Evolutionary conservation across 2,797 vertebrate genomes (phyloP), one percentile per base, ranked within the genome.

Genomic region (Mycteria americana): DNA sequence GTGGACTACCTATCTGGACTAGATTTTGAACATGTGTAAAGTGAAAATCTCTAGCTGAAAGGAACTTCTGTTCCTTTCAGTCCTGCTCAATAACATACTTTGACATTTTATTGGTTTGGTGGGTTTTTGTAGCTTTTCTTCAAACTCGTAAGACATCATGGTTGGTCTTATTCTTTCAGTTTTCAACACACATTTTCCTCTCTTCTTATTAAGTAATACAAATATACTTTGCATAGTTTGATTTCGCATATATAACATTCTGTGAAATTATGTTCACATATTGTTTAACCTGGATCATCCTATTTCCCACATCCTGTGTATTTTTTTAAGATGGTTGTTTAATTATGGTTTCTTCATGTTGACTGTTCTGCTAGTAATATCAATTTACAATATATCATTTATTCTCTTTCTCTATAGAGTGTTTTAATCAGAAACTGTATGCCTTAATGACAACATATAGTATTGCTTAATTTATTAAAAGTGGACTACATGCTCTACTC

Each of bases 181-280:
- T 96, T 89, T 80, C 79, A 57, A 75, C 24, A 54, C 30, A 64
- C 65, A 81, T 75, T 94, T 86, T 65, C 27, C 19, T 88, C 63
- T 76, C 65, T 91, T 91, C 60, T 87, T 95, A 89, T 94, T 96
- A 96, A 91, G 68, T 62, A 92, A 84, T 81, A 90, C 43, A 96
- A 96, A 96, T 96, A 96, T 37, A 88, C 93, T 93, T 95, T 95
- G 33, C 54, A 59, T 41, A 64, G 33, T 80, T 81, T 75, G 53
- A 89, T 81, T 96, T 88, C 92, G 87, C 43, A 41, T 88, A 76
- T 75, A 75, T 84, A 92, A 73, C 11, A 37, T 84, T 65, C 70
- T 39, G 43, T 65, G 39, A 89, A 94, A 96, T 95, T 92, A 95
- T 73, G n/a, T 86, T 84, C 91, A 88, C 30, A 59, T 54, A 73